phyloP scores from a whole-genome alignment of 2,888 invertebrate species.

The Archaeoteleia sp. region DNA sequence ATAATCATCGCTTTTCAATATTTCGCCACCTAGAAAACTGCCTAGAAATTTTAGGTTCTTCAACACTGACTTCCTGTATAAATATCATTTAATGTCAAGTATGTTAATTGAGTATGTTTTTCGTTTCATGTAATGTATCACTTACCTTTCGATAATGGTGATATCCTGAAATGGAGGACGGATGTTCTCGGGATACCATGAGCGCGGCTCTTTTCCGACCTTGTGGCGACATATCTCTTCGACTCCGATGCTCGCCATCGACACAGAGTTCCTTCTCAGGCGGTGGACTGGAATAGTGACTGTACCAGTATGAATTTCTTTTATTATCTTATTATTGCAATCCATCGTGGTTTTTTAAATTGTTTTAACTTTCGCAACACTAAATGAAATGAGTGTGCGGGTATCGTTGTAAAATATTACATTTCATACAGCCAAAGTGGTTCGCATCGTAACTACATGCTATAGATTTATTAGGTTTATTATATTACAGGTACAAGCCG shows the following conservation, averaged over 20 bases:
- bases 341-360: constrained; percentile 34
- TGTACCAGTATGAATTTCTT: constrained; percentile 62
- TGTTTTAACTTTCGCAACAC: constrained; percentile 54
- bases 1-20: constrained; percentile 53
- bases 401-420: constrained; percentile 1
- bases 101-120: background rate
- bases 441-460: constrained; percentile 42
- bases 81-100: too few relatives aligned
- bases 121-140: constrained; percentile 21
- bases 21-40: constrained; percentile 45
- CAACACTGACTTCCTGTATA: constrained; percentile 22
- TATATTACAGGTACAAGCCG: too few relatives aligned
- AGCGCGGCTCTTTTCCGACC: constrained; percentile 83
- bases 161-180: constrained; percentile 71
- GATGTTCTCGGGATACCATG: constrained; percentile 79
- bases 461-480: too few relatives aligned
- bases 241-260: constrained; percentile 83
- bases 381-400: constrained; percentile 60
- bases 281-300: constrained; percentile 75
- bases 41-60: constrained; percentile 2
- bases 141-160: constrained; percentile 75
- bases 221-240: constrained; percentile 90
- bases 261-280: constrained; percentile 76
- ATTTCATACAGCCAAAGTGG: constrained; percentile 58
- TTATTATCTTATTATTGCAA: constrained; percentile 49